These are phyloP conservation scores for Saccopteryx leptura DNA, from an alignment of 2,113 vertebrate species.

Conservation along the genomic window DNA sequence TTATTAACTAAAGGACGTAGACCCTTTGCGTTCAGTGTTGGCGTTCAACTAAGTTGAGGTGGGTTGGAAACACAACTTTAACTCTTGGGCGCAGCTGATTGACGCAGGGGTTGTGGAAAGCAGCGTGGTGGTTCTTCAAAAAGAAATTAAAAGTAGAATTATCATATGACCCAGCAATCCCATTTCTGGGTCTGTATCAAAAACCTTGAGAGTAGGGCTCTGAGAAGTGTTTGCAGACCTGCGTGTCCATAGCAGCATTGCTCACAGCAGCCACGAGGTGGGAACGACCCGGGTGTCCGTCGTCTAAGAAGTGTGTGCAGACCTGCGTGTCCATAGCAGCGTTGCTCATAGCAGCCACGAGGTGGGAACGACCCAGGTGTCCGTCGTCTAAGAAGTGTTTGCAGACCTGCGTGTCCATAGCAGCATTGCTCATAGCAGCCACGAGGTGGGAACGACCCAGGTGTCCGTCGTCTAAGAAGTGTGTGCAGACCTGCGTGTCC, in stretches of 20 bases:
- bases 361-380: too few species aligned
- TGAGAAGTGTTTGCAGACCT: not conserved
- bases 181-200: not conserved
- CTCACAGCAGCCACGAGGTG: not conserved
- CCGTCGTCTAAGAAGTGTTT: too few species aligned
- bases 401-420: too few species aligned
- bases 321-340: too few species aligned
- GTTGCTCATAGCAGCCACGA: too few species aligned
- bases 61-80: constrained; percentile 1
- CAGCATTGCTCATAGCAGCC: too few species aligned
- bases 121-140: not conserved
- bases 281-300: not conserved
- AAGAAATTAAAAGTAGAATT: not conserved
- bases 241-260: not conserved
- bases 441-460: too few species aligned
- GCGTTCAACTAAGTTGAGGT: not conserved
- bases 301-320: too few species aligned
- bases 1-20: not conserved
- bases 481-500: too few species aligned
- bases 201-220: not conserved
- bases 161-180: not conserved
- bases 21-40: not conserved
- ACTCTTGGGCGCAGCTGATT: not conserved
- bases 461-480: too few species aligned
- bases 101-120: not conserved